Conservation (phyloP, 2,113 vertebrate genomes). For the Electrona antarctica region DNA sequence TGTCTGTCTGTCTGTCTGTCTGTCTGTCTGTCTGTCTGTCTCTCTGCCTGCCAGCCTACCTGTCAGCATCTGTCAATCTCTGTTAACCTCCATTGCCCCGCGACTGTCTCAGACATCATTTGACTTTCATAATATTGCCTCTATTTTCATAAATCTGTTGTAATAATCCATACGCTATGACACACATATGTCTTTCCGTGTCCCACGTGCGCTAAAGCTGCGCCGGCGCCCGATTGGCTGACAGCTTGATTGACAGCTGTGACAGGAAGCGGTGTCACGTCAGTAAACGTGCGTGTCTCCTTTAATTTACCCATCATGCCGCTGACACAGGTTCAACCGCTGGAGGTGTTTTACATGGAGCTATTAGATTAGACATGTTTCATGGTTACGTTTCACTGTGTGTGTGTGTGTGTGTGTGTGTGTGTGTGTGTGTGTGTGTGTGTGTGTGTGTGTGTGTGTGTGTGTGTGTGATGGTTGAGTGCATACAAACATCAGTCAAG, state of each 20-base stretch:
- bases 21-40: constrained; percentile 28
- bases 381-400: neutral
- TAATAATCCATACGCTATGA: no score
- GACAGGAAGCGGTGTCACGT: constrained; percentile 49
- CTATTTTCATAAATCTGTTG: no score
- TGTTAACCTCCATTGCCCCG: no score
- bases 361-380: no score
- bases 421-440: no score
- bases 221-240: constrained; percentile 51
- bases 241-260: constrained; percentile 62
- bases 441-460: no score
- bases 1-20: constrained; percentile 36
- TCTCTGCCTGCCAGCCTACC: constrained; percentile 20
- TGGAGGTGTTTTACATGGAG: constrained; percentile 43
- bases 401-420: neutral
- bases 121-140: no score
- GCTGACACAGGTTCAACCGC: constrained; percentile 45
- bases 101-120: no score
- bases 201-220: no score
- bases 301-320: constrained; percentile 57
- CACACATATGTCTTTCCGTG: no score
- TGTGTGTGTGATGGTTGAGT: no score
- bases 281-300: constrained; percentile 46
- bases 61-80: no score
- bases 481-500: constrained; percentile 6